These are phyloP conservation scores for Bradypodion pumilum DNA, from an alignment of 2,797 vertebrate genomes.

Conservation along the genomic window DNA sequence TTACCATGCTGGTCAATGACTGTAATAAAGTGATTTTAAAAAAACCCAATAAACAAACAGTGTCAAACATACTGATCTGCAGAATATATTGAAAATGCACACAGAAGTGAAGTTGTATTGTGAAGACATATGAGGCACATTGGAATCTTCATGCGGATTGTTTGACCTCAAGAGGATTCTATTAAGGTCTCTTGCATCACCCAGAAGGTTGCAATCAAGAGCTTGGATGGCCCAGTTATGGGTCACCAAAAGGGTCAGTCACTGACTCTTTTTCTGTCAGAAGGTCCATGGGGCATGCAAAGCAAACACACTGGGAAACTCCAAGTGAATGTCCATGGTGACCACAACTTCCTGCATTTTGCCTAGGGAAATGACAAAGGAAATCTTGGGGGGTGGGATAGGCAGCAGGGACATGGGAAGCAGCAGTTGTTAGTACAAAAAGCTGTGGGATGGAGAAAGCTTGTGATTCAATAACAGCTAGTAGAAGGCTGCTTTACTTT, in stretches of 20 bases:
- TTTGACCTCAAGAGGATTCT: conserved; percentile 28
- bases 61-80: neutral
- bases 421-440: neutral
- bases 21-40: no score
- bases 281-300: conserved; percentile 71
- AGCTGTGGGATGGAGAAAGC: conserved; percentile 9
- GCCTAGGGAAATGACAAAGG: neutral
- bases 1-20: no score
- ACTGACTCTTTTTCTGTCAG: conserved; percentile 61
- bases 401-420: neutral
- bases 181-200: conserved; percentile 57
- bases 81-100: neutral
- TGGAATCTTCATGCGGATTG: neutral
- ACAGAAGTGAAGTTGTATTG: neutral
- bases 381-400: neutral
- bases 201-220: conserved; percentile 82
- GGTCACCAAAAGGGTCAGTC: conserved; percentile 75
- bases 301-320: conserved; percentile 68
- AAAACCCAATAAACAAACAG: no score
- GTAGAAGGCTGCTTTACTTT: neutral
- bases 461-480: neutral
- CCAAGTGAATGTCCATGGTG: conserved; percentile 46
- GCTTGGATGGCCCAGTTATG: conserved; percentile 59
- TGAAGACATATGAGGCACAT: neutral
- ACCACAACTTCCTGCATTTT: conserved; percentile 47